Percentiles rank a stretch among this genome's conserved stretches.
phyloP scores from a whole-genome alignment of 2,888 invertebrate species.

The Nomada goodeniana region DNA sequence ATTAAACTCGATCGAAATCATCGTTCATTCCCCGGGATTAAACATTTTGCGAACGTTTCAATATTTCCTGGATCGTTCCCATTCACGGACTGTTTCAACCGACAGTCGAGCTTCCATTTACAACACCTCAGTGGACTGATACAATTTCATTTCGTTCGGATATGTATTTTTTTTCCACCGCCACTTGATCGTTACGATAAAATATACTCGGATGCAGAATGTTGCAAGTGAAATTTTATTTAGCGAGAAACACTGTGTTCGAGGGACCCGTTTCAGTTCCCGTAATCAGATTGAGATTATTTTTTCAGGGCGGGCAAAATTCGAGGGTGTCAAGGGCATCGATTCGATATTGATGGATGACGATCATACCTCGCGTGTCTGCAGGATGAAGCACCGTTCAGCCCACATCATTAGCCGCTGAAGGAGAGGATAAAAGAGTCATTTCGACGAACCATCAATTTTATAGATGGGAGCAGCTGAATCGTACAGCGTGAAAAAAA shows the following conservation, averaged over 20 bases:
- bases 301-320: conserved; percentile 32
- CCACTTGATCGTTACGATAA: no score
- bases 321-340: conserved; percentile 47
- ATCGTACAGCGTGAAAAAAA: neutral
- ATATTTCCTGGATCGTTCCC: neutral
- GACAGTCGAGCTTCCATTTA: neutral
- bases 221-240: no score
- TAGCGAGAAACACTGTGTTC: no score
- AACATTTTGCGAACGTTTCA: conserved; percentile 14
- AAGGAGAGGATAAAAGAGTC: conserved; percentile 57
- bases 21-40: conserved; percentile 39
- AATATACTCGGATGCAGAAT: no score
- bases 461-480: conserved; percentile 45
- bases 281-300: conserved; percentile 1
- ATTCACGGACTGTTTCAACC: neutral
- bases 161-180: no score
- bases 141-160: no score
- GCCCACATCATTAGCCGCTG: conserved; percentile 59
- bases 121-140: neutral
- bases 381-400: conserved; percentile 29
- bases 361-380: conserved; percentile 29
- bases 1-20: conserved; percentile 47
- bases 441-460: conserved; percentile 55
- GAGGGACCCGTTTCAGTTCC: no score
- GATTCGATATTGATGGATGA: conserved; percentile 69